A percentile compares a stretch with the other conserved stretches of the same genome.
Conservation (phyloP, 2,888 invertebrate species). For the Brachycybe producta region DNA sequence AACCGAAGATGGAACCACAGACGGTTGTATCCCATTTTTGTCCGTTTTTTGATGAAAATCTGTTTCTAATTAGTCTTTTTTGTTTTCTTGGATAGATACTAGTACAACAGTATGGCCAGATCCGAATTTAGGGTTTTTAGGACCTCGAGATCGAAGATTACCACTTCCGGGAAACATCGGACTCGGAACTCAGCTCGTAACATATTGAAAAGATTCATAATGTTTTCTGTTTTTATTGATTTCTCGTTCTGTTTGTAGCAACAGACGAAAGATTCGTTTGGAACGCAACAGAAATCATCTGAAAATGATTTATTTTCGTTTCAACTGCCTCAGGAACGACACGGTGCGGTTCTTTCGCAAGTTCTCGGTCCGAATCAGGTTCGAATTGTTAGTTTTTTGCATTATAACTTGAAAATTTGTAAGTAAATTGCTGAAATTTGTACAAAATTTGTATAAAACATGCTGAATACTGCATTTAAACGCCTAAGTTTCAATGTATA, state of each 20-base stretch:
- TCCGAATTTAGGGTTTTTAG: slow-evolving; percentile 53
- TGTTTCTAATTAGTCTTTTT: neutral
- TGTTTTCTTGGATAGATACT: neutral
- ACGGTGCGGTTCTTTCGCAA: neutral
- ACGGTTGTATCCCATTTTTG: neutral
- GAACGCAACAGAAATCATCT: neutral
- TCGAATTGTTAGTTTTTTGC: neutral
- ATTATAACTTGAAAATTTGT: too few relatives aligned
- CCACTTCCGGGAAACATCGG: slow-evolving; percentile 55
- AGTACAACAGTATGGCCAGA: slow-evolving; percentile 24
- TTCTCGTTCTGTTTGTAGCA: neutral
- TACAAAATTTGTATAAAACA: too few relatives aligned
- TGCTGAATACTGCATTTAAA: too few relatives aligned
- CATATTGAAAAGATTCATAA: neutral
- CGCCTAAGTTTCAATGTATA: too few relatives aligned
- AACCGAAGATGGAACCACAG: neutral
- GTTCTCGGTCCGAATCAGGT: slow-evolving; percentile 1
- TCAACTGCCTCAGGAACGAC: slow-evolving; percentile 10
- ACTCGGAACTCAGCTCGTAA: slow-evolving; percentile 37
- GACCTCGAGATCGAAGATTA: slow-evolving; percentile 50
- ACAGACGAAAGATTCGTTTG: too few relatives aligned
- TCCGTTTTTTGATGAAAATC: neutral
- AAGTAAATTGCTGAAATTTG: too few relatives aligned
- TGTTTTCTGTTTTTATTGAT: neutral
- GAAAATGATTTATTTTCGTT: slow-evolving; percentile 9